Conservation (phyloP, 2,113 vertebrate species). For the Daphoenositta chrysoptera region DNA sequence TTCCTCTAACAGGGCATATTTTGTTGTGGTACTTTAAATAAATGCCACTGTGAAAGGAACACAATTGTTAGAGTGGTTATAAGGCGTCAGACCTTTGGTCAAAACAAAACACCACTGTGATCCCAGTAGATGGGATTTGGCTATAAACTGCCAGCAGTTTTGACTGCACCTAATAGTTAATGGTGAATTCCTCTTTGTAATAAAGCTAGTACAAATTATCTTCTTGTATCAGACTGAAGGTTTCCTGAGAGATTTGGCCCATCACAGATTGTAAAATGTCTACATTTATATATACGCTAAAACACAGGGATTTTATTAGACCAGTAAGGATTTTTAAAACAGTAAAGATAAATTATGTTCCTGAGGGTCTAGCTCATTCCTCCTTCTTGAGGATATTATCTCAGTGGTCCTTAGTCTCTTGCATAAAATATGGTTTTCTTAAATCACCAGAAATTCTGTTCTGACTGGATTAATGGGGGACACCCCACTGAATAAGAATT, state of each 20-base stretch:
- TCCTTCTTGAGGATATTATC: not conserved
- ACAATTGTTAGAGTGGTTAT: not conserved
- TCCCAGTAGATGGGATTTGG: not conserved
- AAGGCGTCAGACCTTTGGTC: not conserved
- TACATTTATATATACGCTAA: not conserved
- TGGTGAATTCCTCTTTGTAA: not conserved
- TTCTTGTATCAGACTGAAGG: not conserved
- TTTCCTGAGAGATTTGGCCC: not conserved
- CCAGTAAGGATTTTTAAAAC: not conserved
- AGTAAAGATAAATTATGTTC: not conserved
- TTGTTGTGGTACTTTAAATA: not conserved
- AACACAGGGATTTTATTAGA: not conserved
- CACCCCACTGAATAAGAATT: not conserved
- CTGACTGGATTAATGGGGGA: not conserved
- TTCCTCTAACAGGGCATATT: not conserved
- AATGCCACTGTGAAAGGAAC: not conserved
- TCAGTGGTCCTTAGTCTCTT: not conserved
- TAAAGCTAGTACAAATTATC: not conserved
- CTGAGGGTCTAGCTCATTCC: rapidly evolving
- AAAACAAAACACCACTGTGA: not conserved
- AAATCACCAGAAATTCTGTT: not conserved
- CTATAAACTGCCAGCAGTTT: not conserved
- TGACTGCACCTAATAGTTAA: not conserved
- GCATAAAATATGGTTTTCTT: not conserved
- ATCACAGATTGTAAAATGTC: not conserved